Evolutionary conservation across 2,797 vertebrate species (phyloP).

Genomic region (Liparis tanakae): DNA sequence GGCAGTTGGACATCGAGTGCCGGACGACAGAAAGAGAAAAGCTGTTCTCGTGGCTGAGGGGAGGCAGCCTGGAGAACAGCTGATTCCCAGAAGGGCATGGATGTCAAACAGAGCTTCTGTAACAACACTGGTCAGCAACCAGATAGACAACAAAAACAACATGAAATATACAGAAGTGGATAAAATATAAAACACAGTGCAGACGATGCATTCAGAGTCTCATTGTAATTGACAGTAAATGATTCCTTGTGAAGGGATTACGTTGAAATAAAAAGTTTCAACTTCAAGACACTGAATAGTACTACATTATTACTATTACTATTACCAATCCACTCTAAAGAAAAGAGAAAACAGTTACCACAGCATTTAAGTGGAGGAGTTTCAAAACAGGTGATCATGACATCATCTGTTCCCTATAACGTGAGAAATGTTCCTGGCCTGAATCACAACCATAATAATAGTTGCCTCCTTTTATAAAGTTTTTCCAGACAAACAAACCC

Average conservation of each 20-base stretch:
- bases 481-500: not conserved
- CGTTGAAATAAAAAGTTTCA: not conserved
- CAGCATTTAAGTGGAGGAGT: constrained; percentile 8
- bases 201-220: not conserved
- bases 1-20: constrained; percentile 67
- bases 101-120: constrained; percentile 37
- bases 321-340: not conserved
- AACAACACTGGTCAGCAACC: constrained; percentile 6
- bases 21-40: constrained; percentile 61
- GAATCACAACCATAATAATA: constrained; percentile 4
- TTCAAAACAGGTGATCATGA: constrained; percentile 8
- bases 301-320: not conserved
- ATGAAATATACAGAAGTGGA: not conserved
- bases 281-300: not conserved
- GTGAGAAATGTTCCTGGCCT: constrained; percentile 6
- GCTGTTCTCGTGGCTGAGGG: constrained; percentile 62
- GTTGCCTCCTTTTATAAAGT: not conserved
- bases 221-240: no score
- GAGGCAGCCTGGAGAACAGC: constrained; percentile 46
- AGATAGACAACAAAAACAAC: not conserved
- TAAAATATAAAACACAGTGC: not conserved
- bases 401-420: constrained; percentile 31
- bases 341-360: constrained; percentile 10
- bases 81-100: constrained; percentile 63
- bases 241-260: not conserved